Evolutionary conservation across 2,797 vertebrate genomes (phyloP).

Genomic region (Semotilus atromaculatus): DNA sequence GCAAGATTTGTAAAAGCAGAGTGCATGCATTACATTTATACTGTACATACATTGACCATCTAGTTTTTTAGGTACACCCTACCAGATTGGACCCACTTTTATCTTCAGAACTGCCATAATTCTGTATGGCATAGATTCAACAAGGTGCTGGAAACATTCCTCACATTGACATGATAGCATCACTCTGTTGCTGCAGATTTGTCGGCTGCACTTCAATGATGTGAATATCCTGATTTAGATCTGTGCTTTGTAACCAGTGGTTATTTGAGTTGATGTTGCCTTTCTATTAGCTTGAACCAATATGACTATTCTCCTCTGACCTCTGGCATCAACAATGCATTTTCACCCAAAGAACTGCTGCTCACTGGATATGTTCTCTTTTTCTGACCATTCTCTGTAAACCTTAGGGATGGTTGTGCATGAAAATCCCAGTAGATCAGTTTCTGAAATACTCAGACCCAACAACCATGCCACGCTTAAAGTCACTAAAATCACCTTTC

Average conservation of each 20-base stretch:
- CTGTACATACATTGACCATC: background rate
- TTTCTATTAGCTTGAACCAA: background rate
- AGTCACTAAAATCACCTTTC: background rate
- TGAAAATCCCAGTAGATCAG: background rate
- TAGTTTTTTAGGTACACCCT: background rate
- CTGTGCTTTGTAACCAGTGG: background rate
- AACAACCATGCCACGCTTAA: background rate
- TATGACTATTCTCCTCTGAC: conserved; percentile 49
- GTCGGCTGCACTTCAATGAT: conserved; percentile 67
- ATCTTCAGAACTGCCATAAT: background rate
- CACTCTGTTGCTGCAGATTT: conserved; percentile 58
- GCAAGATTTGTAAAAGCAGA: conserved; percentile 7
- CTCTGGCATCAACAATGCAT: conserved; percentile 48
- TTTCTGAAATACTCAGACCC: background rate
- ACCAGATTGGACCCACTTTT: background rate
- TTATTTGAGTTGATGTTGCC: background rate
- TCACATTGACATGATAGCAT: background rate
- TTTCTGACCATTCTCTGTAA: background rate
- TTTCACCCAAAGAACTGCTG: background rate
- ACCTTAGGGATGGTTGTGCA: background rate
- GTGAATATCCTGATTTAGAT: conserved; percentile 47
- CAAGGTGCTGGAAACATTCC: background rate
- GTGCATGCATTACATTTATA: background rate
- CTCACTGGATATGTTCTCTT: background rate
- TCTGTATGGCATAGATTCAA: background rate